Conservation (phyloP, 2,113 vertebrate species). For the Archilochus colubris region DNA sequence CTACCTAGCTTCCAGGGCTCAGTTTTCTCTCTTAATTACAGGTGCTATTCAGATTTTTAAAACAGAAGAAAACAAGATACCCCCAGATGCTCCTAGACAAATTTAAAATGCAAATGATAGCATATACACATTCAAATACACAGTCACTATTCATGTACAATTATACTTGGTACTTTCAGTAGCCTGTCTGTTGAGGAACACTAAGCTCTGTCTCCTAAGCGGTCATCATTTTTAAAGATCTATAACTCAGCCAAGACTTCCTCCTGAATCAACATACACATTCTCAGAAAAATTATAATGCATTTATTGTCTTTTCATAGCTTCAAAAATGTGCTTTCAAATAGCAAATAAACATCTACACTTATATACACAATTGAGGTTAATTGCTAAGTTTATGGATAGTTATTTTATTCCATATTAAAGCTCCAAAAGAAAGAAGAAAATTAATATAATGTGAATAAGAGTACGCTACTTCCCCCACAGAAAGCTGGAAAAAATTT, state of each 20-base stretch:
- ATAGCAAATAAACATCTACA: background rate
- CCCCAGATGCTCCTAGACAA: background rate
- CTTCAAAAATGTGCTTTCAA: background rate
- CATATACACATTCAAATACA: background rate
- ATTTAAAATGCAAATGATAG: conserved; percentile 21
- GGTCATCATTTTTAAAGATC: background rate
- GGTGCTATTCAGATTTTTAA: conserved; percentile 65
- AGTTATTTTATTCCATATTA: background rate
- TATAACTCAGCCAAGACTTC: background rate
- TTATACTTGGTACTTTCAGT: background rate
- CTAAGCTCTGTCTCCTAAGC: background rate
- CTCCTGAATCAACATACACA: background rate
- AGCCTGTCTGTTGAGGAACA: background rate
- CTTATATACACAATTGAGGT: background rate
- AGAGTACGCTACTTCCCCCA: background rate
- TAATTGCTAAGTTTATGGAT: background rate
- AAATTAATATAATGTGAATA: background rate
- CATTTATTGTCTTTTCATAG: background rate
- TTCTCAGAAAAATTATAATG: background rate
- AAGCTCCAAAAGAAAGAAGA: background rate
- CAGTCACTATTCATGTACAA: background rate
- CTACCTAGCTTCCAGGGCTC: conserved; percentile 75
- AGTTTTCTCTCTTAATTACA: conserved; percentile 75
- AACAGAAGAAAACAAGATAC: conserved; percentile 37
- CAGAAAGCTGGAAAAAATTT: background rate